phyloP scores from a whole-genome alignment of 2,113 vertebrate species.

The Erinaceus europaeus region DNA sequence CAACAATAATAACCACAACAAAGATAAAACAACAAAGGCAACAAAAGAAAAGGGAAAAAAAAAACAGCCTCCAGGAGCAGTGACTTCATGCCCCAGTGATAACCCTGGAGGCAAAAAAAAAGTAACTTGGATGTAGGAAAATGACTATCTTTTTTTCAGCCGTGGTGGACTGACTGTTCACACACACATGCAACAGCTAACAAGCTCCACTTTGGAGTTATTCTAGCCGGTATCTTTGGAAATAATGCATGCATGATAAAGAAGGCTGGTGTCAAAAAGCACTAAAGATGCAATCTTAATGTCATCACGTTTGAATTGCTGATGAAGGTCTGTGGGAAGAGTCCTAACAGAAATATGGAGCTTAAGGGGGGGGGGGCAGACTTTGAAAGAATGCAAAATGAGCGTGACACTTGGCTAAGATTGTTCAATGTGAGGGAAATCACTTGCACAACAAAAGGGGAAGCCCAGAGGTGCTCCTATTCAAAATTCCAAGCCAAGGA shows the following conservation, averaged over 20 bases:
- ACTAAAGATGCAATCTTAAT: conserved; percentile 67
- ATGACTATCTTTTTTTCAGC: conserved; percentile 59
- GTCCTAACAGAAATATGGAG: neutral
- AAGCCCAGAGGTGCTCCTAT: conserved; percentile 20
- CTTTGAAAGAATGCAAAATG: conserved; percentile 71
- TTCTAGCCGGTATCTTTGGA: conserved; percentile 75
- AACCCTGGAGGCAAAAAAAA: no score
- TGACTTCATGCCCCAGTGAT: no score
- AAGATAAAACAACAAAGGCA: no score
- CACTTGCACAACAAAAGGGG: conserved; percentile 7
- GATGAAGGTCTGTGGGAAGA: conserved; percentile 69
- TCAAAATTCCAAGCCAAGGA: conserved; percentile 45
- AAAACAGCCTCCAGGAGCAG: no score
- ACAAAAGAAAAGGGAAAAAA: no score
- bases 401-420: conserved; percentile 67
- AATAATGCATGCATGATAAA: conserved; percentile 75
- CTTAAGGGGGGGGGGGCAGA: conserved; percentile 52
- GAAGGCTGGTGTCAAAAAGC: conserved; percentile 74
- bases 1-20: no score
- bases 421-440: conserved; percentile 51
- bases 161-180: conserved; percentile 59
- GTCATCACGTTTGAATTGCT: conserved; percentile 75
- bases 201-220: conserved; percentile 67
- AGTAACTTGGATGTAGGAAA: no score
- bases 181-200: conserved; percentile 66